A percentile compares a stretch with the other conserved stretches of the same genome.
phyloP scores from a whole-genome alignment of 2,113 vertebrate genomes.

The Pao palembangensis region DNA sequence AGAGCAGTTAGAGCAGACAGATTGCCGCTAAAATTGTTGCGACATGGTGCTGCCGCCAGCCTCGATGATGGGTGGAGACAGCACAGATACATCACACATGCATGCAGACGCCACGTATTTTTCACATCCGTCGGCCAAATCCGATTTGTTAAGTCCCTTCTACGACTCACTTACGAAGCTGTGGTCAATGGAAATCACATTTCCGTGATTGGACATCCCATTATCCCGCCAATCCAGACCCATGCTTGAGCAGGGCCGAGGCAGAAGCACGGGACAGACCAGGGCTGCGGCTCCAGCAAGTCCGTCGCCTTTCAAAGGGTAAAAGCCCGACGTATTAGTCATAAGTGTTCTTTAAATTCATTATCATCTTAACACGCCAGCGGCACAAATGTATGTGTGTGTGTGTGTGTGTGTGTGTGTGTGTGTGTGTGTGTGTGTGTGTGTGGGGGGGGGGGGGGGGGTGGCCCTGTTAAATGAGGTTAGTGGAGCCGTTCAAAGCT shows the following conservation, averaged over 20 bases:
- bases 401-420: constrained; percentile 42
- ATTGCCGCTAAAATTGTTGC: constrained; percentile 37
- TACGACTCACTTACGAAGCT: constrained; percentile 80
- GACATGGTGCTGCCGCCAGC: constrained; percentile 50
- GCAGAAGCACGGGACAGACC: constrained; percentile 72
- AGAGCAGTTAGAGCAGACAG: constrained; percentile 23
- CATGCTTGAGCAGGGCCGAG: constrained; percentile 62
- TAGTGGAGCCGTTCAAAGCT: constrained; percentile 76
- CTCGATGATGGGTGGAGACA: constrained; percentile 67
- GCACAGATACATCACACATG: constrained; percentile 63
- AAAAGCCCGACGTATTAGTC: constrained; percentile 81
- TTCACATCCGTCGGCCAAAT: constrained; percentile 80
- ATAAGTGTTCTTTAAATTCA: constrained; percentile 86
- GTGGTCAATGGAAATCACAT: constrained; percentile 80
- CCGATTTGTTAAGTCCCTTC: constrained; percentile 81
- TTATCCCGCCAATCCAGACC: constrained; percentile 77
- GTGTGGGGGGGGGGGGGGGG: constrained; percentile 51
- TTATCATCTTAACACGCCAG: constrained; percentile 78
- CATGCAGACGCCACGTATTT: constrained; percentile 70
- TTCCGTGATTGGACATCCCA: constrained; percentile 84
- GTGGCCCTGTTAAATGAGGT: constrained; percentile 75
- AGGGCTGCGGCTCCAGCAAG: constrained; percentile 75
- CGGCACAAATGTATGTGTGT: constrained; percentile 66
- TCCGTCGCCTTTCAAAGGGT: constrained; percentile 78
- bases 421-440: too few relatives aligned